A percentile compares a stretch with the other conserved stretches of the same genome.
phyloP scores from a whole-genome alignment of 2,888 invertebrate species.

The Xylota segnis region DNA sequence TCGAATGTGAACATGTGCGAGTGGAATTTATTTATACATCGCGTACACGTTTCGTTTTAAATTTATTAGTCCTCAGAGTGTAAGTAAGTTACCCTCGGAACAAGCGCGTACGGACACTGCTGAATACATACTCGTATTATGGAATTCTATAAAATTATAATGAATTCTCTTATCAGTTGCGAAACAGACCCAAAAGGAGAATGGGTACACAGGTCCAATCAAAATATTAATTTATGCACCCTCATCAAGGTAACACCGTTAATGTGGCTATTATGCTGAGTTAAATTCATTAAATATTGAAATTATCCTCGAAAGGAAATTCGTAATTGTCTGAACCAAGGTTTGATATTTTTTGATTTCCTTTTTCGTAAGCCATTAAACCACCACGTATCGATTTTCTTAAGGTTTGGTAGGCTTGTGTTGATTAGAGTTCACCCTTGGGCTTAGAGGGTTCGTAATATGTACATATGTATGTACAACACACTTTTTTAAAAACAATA shows the following conservation, averaged over 20 bases:
- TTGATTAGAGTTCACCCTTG: too few species aligned
- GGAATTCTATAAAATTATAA: constrained; percentile 76
- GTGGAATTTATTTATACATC: constrained; percentile 59
- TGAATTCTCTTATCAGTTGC: constrained; percentile 75
- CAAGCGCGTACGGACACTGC: neutral
- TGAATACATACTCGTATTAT: constrained; percentile 51
- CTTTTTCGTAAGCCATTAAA: neutral
- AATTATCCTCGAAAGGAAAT: constrained; percentile 43
- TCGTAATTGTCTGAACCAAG: constrained; percentile 4
- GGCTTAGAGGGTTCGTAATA: too few species aligned
- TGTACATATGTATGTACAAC: too few species aligned
- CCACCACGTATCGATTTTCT: too few species aligned
- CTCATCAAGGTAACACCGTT: constrained; percentile 52
- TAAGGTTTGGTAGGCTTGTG: too few species aligned
- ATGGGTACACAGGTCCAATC: constrained; percentile 58
- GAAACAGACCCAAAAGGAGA: constrained; percentile 58
- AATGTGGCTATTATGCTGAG: constrained; percentile 65
- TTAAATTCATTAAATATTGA: constrained; percentile 68
- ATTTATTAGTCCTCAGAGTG: constrained; percentile 75
- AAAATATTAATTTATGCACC: constrained; percentile 75
- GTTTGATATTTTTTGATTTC: constrained; percentile 13
- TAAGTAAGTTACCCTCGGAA: constrained; percentile 65
- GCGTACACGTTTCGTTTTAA: constrained; percentile 61
- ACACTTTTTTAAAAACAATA: too few species aligned
- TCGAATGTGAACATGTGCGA: constrained; percentile 74